Evolutionary conservation across 2,113 vertebrate genomes (phyloP).

Genomic region (Bothrops jararaca): DNA sequence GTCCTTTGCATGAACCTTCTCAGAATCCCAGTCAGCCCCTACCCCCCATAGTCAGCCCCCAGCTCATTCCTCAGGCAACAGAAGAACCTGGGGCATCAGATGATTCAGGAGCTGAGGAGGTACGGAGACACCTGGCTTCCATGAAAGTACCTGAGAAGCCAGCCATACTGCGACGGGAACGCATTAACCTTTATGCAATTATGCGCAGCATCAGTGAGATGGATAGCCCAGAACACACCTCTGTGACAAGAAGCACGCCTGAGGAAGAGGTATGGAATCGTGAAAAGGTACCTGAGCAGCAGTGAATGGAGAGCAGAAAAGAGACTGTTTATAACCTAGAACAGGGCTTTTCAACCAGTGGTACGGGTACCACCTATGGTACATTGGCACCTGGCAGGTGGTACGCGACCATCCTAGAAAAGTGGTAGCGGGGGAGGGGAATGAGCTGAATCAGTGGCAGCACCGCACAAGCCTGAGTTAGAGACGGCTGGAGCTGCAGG

Average conservation of each 20-base stretch:
- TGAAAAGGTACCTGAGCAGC: not conserved
- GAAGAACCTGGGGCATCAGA: constrained; percentile 16
- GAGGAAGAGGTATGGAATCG: constrained; percentile 34
- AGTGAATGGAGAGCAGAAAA: not conserved
- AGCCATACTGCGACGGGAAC: constrained; percentile 60
- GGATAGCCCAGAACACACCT: constrained; percentile 63
- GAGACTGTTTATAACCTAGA: not conserved
- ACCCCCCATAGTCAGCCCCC: not conserved
- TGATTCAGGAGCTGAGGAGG: constrained; percentile 33
- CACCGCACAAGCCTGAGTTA: too few relatives aligned
- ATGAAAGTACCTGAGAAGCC: not conserved
- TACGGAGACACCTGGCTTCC: constrained; percentile 21
- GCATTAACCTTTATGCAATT: constrained; percentile 89
- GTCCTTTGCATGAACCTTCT: constrained; percentile 22
- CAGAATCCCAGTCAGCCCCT: constrained; percentile 12
- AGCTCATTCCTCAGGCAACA: not conserved
- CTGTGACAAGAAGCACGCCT: constrained; percentile 11
- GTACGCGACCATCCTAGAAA: too few relatives aligned
- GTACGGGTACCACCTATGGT: too few relatives aligned
- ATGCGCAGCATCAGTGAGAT: constrained; percentile 92
- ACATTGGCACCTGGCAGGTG: too few relatives aligned
- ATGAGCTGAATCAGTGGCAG: too few relatives aligned
- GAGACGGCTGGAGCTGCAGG: too few relatives aligned
- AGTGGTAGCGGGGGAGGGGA: too few relatives aligned
- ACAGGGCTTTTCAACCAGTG: too few relatives aligned